A percentile compares a stretch with the other conserved stretches of the same genome.
Conservation (phyloP, 2,888 invertebrate genomes). For the Macrophya alboannulata region DNA sequence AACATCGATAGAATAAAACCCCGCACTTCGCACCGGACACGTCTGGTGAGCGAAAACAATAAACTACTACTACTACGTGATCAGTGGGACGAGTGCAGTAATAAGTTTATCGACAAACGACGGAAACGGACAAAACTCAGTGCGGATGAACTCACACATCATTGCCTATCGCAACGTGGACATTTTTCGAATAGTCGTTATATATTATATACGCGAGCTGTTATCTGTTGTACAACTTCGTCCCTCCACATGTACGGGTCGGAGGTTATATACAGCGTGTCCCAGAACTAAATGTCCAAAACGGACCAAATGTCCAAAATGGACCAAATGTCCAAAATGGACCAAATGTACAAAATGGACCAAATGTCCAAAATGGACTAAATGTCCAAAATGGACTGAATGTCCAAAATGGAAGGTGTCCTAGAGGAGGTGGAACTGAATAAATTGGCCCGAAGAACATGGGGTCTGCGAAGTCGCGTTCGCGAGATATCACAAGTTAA, state of each 20-base stretch:
- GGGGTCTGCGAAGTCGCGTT: too few species aligned
- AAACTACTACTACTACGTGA: slow-evolving; percentile 3
- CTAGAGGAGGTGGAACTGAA: too few species aligned
- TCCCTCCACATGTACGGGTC: background rate
- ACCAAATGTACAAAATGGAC: too few species aligned
- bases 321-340: too few species aligned
- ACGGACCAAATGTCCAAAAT: too few species aligned
- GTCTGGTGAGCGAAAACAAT: background rate
- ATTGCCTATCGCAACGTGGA: slow-evolving; percentile 4
- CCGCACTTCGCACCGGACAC: slow-evolving; percentile 11
- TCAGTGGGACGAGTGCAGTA: slow-evolving; percentile 24
- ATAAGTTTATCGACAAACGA: slow-evolving; percentile 9
- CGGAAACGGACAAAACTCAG: slow-evolving; percentile 36
- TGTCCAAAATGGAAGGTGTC: too few species aligned
- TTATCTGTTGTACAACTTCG: background rate
- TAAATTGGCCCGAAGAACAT: too few species aligned
- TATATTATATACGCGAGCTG: too few species aligned
- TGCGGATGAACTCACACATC: background rate
- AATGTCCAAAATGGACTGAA: too few species aligned
- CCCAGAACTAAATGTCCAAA: too few species aligned
- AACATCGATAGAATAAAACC: background rate
- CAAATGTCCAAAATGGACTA: too few species aligned
- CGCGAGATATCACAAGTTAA: too few species aligned
- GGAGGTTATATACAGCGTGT: background rate
- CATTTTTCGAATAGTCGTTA: background rate